These are phyloP conservation scores for Musca domestica DNA, from an alignment of 1,140 invertebrate genomes.

Conservation along the genomic window DNA sequence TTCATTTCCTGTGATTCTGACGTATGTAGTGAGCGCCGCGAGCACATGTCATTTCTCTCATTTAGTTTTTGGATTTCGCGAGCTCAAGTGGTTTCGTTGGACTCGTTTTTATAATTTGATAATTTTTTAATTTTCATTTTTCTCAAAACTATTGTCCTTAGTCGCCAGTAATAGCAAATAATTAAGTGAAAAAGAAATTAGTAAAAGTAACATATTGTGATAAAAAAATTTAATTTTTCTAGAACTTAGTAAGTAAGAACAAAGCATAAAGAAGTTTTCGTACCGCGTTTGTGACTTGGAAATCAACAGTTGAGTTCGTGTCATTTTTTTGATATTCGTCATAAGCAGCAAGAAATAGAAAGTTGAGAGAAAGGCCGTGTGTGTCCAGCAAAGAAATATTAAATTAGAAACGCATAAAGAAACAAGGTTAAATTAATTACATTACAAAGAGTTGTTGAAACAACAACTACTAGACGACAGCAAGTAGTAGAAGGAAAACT, in stretches of 20 bases:
- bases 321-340: conserved; percentile 3
- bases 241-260: not conserved
- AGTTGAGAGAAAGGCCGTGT: not conserved
- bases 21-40: not conserved
- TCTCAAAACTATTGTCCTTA: not conserved
- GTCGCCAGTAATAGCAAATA: not conserved
- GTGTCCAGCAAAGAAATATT: not conserved
- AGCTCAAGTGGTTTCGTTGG: conserved; percentile 2
- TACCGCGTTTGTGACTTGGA: conserved; percentile 5
- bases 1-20: conserved; percentile 7
- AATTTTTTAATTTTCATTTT: not conserved
- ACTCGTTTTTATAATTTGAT: not conserved
- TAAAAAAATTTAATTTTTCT: conserved; percentile 8
- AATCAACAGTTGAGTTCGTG: conserved; percentile 19
- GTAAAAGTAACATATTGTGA: conserved; percentile 15
- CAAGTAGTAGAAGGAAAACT: not conserved
- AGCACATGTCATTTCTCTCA: conserved; percentile 21
- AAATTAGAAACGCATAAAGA: not conserved
- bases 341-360: conserved; percentile 2
- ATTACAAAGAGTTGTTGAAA: too few species aligned
- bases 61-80: conserved; percentile 16
- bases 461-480: not conserved
- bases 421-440: conserved; percentile 14
- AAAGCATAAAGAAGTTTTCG: not conserved
- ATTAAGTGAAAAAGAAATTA: not conserved